Conservation (phyloP, 2,888 invertebrate genomes). For the Chaitophorus viminalis region DNA sequence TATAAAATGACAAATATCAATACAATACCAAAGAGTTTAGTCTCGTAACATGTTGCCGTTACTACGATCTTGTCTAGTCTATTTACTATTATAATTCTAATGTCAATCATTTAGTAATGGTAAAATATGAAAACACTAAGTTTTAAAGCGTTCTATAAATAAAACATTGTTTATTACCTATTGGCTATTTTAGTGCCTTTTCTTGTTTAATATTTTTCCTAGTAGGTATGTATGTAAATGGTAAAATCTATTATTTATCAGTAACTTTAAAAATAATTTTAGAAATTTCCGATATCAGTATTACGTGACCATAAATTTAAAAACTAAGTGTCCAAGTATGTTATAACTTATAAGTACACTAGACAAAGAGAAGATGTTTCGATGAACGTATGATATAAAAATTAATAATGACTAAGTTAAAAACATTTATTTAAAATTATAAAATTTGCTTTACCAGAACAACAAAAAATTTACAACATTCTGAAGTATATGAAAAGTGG, state of each 20-base stretch:
- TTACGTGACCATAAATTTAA: not conserved
- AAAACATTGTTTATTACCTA: not conserved
- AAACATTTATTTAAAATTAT: not conserved
- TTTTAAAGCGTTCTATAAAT: not conserved
- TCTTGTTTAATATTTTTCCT: not conserved
- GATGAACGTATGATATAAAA: too few species aligned
- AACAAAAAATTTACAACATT: not conserved
- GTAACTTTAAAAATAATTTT: not conserved
- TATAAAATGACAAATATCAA: not conserved
- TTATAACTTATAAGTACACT: not conserved
- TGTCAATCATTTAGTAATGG: conserved; percentile 19
- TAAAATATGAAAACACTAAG: not conserved
- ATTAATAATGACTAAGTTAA: not conserved
- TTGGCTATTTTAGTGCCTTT: not conserved
- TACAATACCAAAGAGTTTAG: not conserved
- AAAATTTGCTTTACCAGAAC: not conserved
- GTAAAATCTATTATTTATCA: not conserved
- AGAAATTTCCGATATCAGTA: not conserved
- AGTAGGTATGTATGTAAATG: not conserved
- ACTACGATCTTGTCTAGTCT: not conserved
- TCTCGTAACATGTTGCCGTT: too few species aligned
- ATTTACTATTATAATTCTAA: not conserved
- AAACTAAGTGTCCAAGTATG: too few species aligned
- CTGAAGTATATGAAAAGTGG: not conserved
- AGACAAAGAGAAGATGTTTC: not conserved